Base-by-base conservation (phyloP, 1,140 invertebrate species). In the Monochamus saltuarius region DNA sequence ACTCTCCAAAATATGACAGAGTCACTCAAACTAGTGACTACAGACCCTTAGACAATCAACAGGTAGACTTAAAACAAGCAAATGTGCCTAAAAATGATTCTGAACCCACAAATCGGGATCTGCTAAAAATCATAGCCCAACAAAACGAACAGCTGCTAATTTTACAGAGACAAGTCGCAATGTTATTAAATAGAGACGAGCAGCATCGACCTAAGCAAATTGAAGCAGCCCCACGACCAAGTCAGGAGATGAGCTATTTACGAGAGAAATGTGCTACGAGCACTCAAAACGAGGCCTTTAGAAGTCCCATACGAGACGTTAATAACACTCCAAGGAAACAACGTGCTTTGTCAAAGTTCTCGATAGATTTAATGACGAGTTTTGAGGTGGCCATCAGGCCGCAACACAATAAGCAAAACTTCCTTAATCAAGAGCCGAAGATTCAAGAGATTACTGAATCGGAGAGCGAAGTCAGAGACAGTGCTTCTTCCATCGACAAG, bases 321-420 rank as follows among this genome's bases (percentile, higher is more conserved):
- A 43, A 42, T 19, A 19, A 9, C 14, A 39, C 67, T 78, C 74
- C 83, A 84, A 70, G 84, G 17, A 17, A 87, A 19, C 82, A 88
- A 85, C 54, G 79, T 80, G 35, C 52, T 37, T 19, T 67, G 55
- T 79, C 82, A 29, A 85, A 87, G 66, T 84, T 87, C 64, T 86
- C 86, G 1, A 85, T 87, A 61, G 85, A 85, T 59, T 83, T 88
- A 8, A 87, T 86, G 83, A 87, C 85, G 2, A 88, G 85, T 74
- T 86, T 87, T 75, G 85, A 88, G 75, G 80, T 87, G 59, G 83
- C 82, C 2, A 75, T 86, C 56, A 80, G 78, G 60, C 80, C 74
- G 42, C 82, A 70, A 66, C 66, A 61, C 56, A 46, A 73, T 73
- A 65, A 55, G 68, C 67, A 65, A 65, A 67, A 8, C 76, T 76